phyloP scores from a whole-genome alignment of 30 jellyfish, hydroid and myxozoan species.

The Turritopsis rubra region DNA sequence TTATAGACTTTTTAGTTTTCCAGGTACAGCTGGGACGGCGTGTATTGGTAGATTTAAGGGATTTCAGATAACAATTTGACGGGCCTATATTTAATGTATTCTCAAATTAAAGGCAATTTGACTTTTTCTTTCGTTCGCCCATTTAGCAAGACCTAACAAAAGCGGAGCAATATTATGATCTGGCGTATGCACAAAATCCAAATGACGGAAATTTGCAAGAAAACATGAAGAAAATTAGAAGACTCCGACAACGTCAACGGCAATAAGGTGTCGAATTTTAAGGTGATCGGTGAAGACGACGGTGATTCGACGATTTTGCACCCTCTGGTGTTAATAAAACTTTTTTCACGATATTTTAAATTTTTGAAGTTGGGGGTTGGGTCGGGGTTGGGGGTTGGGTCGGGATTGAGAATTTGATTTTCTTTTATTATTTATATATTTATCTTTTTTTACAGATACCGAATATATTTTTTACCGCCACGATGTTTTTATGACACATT shows the following conservation, averaged over 20 bases:
- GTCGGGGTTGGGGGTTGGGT: neutral
- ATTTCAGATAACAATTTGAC: no score
- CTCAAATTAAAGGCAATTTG: no score
- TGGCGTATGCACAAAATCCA: neutral
- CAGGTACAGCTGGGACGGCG: no score
- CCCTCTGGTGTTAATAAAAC: neutral
- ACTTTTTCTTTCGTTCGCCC: neutral
- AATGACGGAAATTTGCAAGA: neutral
- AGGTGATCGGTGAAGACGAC: no score
- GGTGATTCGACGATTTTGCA: neutral
- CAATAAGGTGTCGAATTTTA: neutral
- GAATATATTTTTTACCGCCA: no score
- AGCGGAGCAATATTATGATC: conserved; percentile 43
- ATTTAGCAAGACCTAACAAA: conserved; percentile 6
- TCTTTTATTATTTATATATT: no score
- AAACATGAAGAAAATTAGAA: conserved; percentile 1
- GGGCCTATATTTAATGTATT: no score
- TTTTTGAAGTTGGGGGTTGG: neutral
- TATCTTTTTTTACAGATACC: neutral
- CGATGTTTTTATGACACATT: neutral
- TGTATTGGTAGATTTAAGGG: no score
- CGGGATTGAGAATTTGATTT: no score
- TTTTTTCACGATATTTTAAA: no score
- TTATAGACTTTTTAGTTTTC: no score
- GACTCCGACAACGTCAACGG: neutral